Conservation (phyloP, 2,113 vertebrate species). For the Paramormyrops kingsleyae region DNA sequence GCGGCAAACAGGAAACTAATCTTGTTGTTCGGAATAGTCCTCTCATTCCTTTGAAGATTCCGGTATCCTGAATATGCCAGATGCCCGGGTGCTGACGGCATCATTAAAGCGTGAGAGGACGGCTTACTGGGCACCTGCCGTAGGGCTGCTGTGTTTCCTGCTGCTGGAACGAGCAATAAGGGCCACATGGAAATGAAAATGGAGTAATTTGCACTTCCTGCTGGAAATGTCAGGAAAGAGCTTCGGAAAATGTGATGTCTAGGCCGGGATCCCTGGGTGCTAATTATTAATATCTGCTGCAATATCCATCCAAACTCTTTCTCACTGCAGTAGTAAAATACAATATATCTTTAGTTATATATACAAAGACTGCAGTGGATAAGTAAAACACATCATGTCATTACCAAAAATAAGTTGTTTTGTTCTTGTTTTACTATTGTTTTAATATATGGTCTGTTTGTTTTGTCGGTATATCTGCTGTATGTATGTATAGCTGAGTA, state of each 20-base stretch:
- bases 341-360: neutral
- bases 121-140: neutral
- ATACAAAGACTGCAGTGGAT: neutral
- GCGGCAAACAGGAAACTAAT: neutral
- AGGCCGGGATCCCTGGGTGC: neutral
- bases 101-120: neutral
- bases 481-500: neutral
- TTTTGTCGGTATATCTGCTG: neutral
- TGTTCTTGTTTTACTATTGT: neutral
- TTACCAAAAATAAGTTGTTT: neutral
- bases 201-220: neutral
- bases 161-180: neutral
- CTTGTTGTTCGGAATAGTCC: neutral
- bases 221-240: neutral
- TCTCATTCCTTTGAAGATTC: neutral
- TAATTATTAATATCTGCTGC: neutral
- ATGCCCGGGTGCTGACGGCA: neutral
- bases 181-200: neutral
- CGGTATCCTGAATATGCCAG: neutral
- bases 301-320: neutral
- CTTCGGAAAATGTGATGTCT: neutral
- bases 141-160: neutral
- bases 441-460: neutral
- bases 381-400: neutral
- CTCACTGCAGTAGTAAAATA: neutral